phyloP scores from a whole-genome alignment of 2,888 invertebrate species.

The Gymnoscelis rufifasciata region DNA sequence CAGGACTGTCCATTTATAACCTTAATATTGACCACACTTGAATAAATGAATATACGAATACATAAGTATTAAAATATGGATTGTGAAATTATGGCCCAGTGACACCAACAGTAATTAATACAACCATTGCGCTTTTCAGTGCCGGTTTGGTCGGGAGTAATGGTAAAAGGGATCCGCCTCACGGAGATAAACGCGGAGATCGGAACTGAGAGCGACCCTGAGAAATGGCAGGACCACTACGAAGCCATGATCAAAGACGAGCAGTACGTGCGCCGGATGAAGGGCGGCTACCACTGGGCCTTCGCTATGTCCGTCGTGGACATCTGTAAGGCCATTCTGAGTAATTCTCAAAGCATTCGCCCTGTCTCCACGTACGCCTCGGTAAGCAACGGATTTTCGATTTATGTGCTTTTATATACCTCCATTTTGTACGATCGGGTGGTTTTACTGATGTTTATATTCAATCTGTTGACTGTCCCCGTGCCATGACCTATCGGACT shows the following conservation, averaged over 20 bases:
- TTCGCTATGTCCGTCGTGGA: neutral
- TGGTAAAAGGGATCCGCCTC: neutral
- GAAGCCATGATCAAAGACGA: constrained; percentile 80
- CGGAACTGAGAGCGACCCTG: constrained; percentile 76
- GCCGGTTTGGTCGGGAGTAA: neutral
- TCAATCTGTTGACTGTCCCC: no score
- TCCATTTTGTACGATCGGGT: no score
- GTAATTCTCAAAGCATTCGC: neutral
- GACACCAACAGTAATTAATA: no score
- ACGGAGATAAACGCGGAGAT: neutral
- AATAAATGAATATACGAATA: no score
- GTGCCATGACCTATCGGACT: no score
- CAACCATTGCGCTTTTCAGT: no score
- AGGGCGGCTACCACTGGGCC: constrained; percentile 76
- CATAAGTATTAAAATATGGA: constrained; percentile 19
- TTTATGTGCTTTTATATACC: no score
- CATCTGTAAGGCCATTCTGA: neutral
- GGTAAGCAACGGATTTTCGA: no score
- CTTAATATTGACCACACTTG: no score
- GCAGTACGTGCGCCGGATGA: neutral
- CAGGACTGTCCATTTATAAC: no score
- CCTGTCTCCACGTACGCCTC: neutral
- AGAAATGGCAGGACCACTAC: constrained; percentile 82
- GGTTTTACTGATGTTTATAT: no score
- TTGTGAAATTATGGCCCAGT: constrained; percentile 79